Evolutionary conservation across 1,140 invertebrate species (phyloP).

Genomic region (Harpegnathos saltator): DNA sequence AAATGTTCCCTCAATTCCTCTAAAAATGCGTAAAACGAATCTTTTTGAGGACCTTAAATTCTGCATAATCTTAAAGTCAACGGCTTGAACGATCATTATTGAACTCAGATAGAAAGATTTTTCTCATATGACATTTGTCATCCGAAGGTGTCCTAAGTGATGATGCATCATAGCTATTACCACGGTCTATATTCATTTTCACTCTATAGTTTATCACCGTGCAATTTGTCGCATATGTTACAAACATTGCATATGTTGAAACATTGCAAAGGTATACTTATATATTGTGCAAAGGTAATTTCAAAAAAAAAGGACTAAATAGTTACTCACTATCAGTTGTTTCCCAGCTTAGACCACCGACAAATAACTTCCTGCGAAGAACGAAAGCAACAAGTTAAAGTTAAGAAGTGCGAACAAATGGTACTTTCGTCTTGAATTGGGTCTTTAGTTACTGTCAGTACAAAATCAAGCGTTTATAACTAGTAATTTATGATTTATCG

Average conservation of each 20-base stretch:
- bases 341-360: conserved; percentile 98
- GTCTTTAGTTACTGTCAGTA: conserved; percentile 55
- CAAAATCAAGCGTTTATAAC: conserved; percentile 34
- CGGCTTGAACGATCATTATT: conserved; percentile 20
- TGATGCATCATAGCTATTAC: conserved; percentile 71
- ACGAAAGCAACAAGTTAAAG: conserved; percentile 78
- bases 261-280: too few relatives aligned
- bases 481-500: conserved; percentile 34
- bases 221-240: background rate
- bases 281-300: conserved; percentile 13
- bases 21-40: conserved; percentile 86
- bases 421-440: conserved; percentile 45
- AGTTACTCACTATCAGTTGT: conserved; percentile 97
- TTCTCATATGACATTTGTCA: conserved; percentile 80
- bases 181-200: conserved; percentile 36
- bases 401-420: conserved; percentile 65
- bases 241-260: too few relatives aligned
- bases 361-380: conserved; percentile 98
- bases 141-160: conserved; percentile 84
- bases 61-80: conserved; percentile 11
- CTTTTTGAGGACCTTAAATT: background rate
- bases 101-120: conserved; percentile 63
- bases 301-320: conserved; percentile 60
- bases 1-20: conserved; percentile 97
- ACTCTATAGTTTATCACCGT: background rate